Evolutionary conservation across 2,797 vertebrate species (phyloP).

Genomic region (Molossus molossus): DNA sequence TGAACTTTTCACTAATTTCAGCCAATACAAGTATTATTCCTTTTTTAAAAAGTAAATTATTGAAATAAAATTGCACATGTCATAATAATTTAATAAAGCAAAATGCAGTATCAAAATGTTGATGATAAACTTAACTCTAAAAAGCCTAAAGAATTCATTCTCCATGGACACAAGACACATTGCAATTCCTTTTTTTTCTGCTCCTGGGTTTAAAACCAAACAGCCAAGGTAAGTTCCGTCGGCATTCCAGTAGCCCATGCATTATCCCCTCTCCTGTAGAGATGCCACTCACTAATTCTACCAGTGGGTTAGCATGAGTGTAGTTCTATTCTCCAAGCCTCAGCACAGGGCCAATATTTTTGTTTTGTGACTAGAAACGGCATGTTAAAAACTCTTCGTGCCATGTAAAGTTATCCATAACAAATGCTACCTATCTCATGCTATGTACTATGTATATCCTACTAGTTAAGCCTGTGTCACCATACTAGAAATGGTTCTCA

Average conservation of each 20-base stretch:
- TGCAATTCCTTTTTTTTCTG: conserved; percentile 17
- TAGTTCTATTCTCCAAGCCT: not conserved
- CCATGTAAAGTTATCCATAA: not conserved
- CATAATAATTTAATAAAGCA: conserved; percentile 49
- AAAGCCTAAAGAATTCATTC: not conserved
- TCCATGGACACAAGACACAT: not conserved
- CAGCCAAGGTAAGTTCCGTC: not conserved
- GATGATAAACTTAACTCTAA: conserved; percentile 8
- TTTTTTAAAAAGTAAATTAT: not conserved
- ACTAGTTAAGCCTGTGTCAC: not conserved
- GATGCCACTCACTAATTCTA: not conserved
- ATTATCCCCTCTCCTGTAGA: not conserved
- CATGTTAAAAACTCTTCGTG: not conserved
- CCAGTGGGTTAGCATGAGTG: not conserved
- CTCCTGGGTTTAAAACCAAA: conserved; percentile 24
- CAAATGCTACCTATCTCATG: not conserved
- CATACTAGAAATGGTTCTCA: conserved; percentile 22
- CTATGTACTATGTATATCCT: not conserved
- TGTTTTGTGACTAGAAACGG: not conserved
- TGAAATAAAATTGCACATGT: conserved; percentile 26
- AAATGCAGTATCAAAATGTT: conserved; percentile 39
- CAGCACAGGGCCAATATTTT: not conserved
- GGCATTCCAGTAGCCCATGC: not conserved
- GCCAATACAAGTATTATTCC: conserved; percentile 43
- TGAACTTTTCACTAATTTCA: conserved; percentile 63